Conservation (phyloP, 2,113 vertebrate genomes). For the Carassius gibelio region DNA sequence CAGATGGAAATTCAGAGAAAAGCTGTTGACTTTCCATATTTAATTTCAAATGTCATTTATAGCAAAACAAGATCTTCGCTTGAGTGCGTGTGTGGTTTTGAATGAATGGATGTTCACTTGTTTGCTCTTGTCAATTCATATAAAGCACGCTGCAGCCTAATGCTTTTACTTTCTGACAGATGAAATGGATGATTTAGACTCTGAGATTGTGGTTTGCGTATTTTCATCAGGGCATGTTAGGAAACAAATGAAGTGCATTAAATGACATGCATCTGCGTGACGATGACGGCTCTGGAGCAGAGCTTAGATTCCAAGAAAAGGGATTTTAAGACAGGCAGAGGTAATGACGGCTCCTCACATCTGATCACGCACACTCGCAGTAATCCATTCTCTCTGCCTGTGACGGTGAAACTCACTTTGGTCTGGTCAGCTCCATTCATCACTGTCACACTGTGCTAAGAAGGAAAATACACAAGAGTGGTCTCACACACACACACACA, state of each 20-base stretch:
- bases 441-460: slow-evolving; percentile 37
- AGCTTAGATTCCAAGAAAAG: slow-evolving; percentile 26
- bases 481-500: neutral
- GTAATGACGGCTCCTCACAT: slow-evolving; percentile 27
- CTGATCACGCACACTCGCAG: slow-evolving; percentile 13
- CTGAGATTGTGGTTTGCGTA: slow-evolving; percentile 1
- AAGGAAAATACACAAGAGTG: neutral
- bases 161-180: slow-evolving; percentile 29
- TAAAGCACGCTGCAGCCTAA: slow-evolving; percentile 18
- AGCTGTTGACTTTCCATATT: neutral
- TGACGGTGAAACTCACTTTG: slow-evolving; percentile 19
- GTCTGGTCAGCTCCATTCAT: slow-evolving; percentile 38
- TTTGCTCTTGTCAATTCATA: slow-evolving; percentile 9
- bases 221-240: slow-evolving; percentile 31
- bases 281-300: neutral
- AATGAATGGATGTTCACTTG: slow-evolving; percentile 11
- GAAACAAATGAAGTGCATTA: slow-evolving; percentile 39
- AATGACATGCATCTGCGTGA: neutral
- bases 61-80: neutral
- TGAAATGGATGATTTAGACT: slow-evolving; percentile 23
- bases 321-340: slow-evolving; percentile 18
- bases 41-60: neutral
- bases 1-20: neutral
- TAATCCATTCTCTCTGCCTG: slow-evolving; percentile 14
- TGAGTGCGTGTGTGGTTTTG: slow-evolving; percentile 5